Evolutionary conservation across 2,888 invertebrate genomes (phyloP), one percentile per base, ranked within the genome.

Genomic region (Tachina grossa): DNA sequence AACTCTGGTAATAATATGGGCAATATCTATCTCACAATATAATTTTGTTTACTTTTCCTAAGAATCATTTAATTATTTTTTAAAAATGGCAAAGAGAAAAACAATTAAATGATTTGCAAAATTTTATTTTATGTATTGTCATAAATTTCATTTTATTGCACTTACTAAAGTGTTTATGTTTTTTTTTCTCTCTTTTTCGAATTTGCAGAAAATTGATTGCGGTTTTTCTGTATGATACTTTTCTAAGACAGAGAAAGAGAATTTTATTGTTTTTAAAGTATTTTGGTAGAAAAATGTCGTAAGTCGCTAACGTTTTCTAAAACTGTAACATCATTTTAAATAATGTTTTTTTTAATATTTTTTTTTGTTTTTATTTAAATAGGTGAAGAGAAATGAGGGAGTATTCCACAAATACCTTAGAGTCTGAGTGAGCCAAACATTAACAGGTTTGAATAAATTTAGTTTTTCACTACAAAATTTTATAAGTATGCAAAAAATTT

Each of bases 1-100:
- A 85, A 83, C 85, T 85, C 80, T 85, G 85, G 85, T 85, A 85
- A 85, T 85, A 85, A 85, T 83, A 76, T 85, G 85, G 85, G 85
- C 85, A 80, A 85, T 77, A 79, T 77, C 72, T 79, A 61, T 39
- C 59, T 49, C 45, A 69, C 41, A 68, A 77, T 57, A 71, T 74
- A 76, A 53, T 85, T 68, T 76, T 75, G 39, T 81, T 85, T 59
- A 63, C 43, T 75, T 76, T 69, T 61, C 66, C 51, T 31, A 83
- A 72, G 65, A 83, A 80, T 66, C 72, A 72, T 83, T 85, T 83
- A 85, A 83, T 79, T 78, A 19, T 75, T 57, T 72, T 74, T 16
- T 31, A 72, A 72, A 39, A 10, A 39, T 14, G n/a, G 9, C 9
- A 68, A 51, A 19, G 13, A 43, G 22, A 43, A 22, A 66, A 47